A percentile compares a stretch with the other conserved stretches of the same genome.
These are phyloP conservation scores for Drosophila heteroneura DNA, from an alignment of 2,888 invertebrate species.

Conservation along the genomic window DNA sequence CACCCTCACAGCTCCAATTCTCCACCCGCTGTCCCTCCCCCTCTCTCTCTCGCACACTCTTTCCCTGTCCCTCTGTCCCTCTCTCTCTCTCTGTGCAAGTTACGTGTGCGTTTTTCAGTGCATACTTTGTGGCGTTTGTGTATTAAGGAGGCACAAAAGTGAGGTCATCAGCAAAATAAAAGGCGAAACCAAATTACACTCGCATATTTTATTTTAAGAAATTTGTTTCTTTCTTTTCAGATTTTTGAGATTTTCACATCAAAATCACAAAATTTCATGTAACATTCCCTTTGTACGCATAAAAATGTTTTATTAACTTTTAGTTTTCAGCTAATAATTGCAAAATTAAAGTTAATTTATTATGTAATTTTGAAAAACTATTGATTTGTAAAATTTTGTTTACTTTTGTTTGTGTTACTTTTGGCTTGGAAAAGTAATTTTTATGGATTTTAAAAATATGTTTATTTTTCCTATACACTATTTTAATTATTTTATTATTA, in stretches of 20 bases:
- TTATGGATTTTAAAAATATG: not conserved
- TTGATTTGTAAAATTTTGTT: not conserved
- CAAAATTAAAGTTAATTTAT: not conserved
- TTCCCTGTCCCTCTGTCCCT: not conserved
- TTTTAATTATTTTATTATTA: not conserved
- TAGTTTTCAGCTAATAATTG: not conserved
- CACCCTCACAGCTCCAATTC: not conserved
- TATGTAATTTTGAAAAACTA: not conserved
- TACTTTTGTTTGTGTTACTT: not conserved
- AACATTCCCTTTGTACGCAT: not conserved
- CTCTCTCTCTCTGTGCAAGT: not conserved
- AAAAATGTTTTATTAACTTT: not conserved
- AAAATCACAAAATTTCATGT: not conserved
- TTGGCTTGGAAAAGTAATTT: not conserved
- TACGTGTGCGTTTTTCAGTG: conserved; percentile 15
- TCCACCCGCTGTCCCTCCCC: not conserved
- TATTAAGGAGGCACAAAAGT: conserved; percentile 22
- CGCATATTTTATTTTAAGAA: not conserved
- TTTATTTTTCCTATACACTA: not conserved
- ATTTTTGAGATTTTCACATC: not conserved
- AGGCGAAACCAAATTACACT: not conserved
- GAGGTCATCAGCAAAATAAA: conserved; percentile 41
- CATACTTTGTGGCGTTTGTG: conserved; percentile 32
- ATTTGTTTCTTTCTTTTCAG: not conserved
- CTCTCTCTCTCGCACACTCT: not conserved